Conservation (phyloP, 2,113 vertebrate species). For the Pleuronectes platessa region DNA sequence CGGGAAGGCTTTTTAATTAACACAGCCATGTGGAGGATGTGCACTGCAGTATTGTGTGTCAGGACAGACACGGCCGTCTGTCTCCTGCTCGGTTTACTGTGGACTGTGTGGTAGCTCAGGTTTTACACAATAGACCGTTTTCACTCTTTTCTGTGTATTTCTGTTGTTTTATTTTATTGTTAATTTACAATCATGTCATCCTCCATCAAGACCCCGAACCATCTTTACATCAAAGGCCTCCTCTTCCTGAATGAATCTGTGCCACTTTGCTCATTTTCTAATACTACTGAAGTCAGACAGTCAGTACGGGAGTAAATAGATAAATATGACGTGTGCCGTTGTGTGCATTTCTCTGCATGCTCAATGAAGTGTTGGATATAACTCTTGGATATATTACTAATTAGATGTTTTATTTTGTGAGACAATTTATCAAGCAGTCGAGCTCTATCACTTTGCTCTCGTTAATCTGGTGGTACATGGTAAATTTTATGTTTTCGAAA, state of each 20-base stretch:
- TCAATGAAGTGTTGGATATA: constrained; percentile 68
- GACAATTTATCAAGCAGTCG: constrained; percentile 63
- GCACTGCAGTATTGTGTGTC: constrained; percentile 74
- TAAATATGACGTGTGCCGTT: constrained; percentile 72
- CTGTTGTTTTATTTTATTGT: neutral
- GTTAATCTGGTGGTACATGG: constrained; percentile 44
- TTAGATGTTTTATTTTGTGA: constrained; percentile 71
- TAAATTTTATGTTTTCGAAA: constrained; percentile 48
- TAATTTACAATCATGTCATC: constrained; percentile 8
- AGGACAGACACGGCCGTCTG: constrained; percentile 68
- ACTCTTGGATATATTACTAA: constrained; percentile 64
- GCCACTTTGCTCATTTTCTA: constrained; percentile 65
- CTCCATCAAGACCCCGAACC: neutral
- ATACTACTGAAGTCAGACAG: constrained; percentile 86
- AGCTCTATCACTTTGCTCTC: constrained; percentile 52
- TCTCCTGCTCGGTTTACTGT: constrained; percentile 28
- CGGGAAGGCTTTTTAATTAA: constrained; percentile 80
- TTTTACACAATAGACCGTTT: constrained; percentile 31
- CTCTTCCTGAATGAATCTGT: constrained; percentile 15
- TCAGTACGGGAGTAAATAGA: constrained; percentile 74
- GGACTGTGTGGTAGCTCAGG: constrained; percentile 50
- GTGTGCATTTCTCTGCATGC: constrained; percentile 68
- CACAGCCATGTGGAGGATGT: constrained; percentile 73
- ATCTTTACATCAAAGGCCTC: constrained; percentile 1
- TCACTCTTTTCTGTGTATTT: constrained; percentile 9